Percentiles rank a stretch among this genome's conserved stretches.
Conservation (phyloP, 2,888 invertebrate species). For the Silvanus unidentatus region DNA sequence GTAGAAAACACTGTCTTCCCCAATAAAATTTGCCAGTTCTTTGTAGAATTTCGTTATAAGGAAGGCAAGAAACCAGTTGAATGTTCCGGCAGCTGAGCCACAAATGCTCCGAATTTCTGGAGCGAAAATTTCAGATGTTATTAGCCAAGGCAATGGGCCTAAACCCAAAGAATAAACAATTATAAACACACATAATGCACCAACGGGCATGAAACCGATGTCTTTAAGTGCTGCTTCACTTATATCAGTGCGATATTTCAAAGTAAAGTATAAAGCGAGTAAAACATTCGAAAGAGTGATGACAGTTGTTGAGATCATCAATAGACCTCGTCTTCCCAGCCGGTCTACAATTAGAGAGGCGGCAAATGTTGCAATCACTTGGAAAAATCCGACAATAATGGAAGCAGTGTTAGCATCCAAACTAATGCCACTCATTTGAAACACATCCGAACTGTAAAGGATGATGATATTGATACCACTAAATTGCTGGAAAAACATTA, state of each 20-base stretch:
- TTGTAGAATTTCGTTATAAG: conserved; percentile 70
- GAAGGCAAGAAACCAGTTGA: conserved; percentile 79
- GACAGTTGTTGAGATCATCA: conserved; percentile 63
- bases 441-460: conserved; percentile 72
- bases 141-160: conserved; percentile 86
- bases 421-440: conserved; percentile 56
- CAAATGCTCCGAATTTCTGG: conserved; percentile 72
- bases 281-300: conserved; percentile 66
- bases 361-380: conserved; percentile 68
- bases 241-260: conserved; percentile 40
- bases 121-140: conserved; percentile 76
- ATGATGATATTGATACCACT: conserved; percentile 80
- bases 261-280: conserved; percentile 66
- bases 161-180: conserved; percentile 76
- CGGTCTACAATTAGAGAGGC: conserved; percentile 75
- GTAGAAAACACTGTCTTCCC: conserved; percentile 65
- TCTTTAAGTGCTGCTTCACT: conserved; percentile 46
- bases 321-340: conserved; percentile 69
- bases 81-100: conserved; percentile 70
- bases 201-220: conserved; percentile 69
- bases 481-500: conserved; percentile 88
- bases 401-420: conserved; percentile 59
- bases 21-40: conserved; percentile 53
- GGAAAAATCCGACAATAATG: conserved; percentile 78
- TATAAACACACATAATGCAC: conserved; percentile 69